Evolutionary conservation across 2,113 vertebrate genomes (phyloP).

Genomic region (Zosterops hypoxanthus): DNA sequence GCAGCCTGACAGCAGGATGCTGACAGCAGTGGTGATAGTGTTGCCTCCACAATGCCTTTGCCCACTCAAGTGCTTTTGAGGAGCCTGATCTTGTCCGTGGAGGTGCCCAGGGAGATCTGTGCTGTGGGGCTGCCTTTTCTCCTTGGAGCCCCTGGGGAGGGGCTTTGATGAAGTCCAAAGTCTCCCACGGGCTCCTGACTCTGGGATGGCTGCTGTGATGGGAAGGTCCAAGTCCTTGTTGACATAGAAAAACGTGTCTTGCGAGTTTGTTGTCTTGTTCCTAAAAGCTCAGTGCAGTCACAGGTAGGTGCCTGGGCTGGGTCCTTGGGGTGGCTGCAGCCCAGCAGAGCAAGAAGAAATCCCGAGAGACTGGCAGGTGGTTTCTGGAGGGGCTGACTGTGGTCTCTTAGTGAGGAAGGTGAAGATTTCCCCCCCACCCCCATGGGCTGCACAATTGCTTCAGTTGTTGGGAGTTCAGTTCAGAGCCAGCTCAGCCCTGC

Average conservation of each 20-base stretch:
- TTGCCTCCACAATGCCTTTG: fast-evolving
- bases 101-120: background rate
- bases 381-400: background rate
- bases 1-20: background rate
- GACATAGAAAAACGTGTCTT: conserved; percentile 26
- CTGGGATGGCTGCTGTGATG: background rate
- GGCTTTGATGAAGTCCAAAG: conserved; percentile 16
- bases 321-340: background rate
- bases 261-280: background rate
- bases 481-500: background rate
- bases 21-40: background rate
- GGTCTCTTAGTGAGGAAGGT: background rate
- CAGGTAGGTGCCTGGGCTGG: background rate
- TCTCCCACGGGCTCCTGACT: background rate
- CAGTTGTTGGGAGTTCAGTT: background rate
- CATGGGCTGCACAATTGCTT: background rate
- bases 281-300: background rate
- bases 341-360: background rate
- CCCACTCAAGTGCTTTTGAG: background rate
- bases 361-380: background rate
- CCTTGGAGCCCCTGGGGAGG: background rate
- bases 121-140: background rate
- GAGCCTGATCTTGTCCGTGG: background rate
- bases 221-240: conserved; percentile 63
- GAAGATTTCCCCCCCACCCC: background rate